Conservation (phyloP, 2,888 invertebrate species). For the Caradrina kadenii region DNA sequence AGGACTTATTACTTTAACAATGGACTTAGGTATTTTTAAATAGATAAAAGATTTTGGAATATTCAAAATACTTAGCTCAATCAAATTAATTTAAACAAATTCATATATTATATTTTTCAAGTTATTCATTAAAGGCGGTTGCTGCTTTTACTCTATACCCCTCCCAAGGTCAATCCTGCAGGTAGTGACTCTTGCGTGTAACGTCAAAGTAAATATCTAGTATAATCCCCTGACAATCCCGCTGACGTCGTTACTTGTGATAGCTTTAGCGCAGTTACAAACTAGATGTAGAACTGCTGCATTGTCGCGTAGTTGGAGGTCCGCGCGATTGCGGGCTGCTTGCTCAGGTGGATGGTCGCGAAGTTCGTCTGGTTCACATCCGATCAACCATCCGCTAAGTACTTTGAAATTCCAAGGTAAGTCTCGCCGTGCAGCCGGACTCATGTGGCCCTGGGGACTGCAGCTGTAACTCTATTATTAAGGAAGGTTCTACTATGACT, state of each 20-base stretch:
- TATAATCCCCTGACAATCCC: not conserved
- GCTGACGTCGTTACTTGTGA: not conserved
- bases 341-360: constrained; percentile 19
- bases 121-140: not conserved
- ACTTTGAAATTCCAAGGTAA: constrained; percentile 5
- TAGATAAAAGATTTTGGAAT: too few species aligned
- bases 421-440: not conserved
- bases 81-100: too few species aligned
- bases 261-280: constrained; percentile 24
- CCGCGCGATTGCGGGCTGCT: constrained; percentile 15
- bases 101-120: too few species aligned
- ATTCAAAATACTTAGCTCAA: too few species aligned
- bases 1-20: too few species aligned
- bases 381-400: not conserved
- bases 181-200: not conserved
- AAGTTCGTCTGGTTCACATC: constrained; percentile 13
- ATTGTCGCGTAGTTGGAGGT: constrained; percentile 28
- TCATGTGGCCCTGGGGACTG: constrained; percentile 1
- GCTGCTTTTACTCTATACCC: not conserved
- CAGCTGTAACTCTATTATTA: not conserved
- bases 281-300: constrained; percentile 6
- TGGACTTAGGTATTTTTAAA: too few species aligned
- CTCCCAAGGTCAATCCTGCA: too few species aligned
- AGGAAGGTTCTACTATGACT: not conserved
- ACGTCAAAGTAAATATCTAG: not conserved